Evolutionary conservation across 2,797 vertebrate genomes (phyloP), one percentile per base, ranked within the genome.

Genomic region (Tapirus indicus): DNA sequence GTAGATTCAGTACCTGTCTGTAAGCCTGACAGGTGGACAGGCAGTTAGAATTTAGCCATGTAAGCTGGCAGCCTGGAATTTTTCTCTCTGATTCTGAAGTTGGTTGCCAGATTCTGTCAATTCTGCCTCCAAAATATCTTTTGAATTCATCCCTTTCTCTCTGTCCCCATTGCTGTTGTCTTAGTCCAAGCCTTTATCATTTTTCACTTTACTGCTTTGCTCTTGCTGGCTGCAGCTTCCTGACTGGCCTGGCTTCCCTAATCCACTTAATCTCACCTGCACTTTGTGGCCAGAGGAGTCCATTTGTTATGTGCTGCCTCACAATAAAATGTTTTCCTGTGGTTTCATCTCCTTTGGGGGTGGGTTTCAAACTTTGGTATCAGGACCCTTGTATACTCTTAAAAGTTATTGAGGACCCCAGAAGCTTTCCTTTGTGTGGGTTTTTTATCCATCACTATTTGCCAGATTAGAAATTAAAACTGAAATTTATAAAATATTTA

Each of bases 401-500:
- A 27, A 41, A 60, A 44, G 25, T 88, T 44, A 56, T 6, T 56
- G 49, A 84, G 29, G 60, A 66, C 47, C 21, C 20, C 10, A 9
- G 60, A 38, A 75, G 21, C 17, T 66, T 75, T 88, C 71, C 38
- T 88, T 52, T 32, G 35, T 38, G 2, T 69, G 71, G 27, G 6
- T 72, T 84, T 86, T 56, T 83, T 56, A 20, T 88, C 41, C 68
- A 2, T 83, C 18, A 49, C 7, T 75, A 0, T 89, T 80, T 89
- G 49, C 47, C 27, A 64, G 23, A 32, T 90, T 44, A 94, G 69
- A 69, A 72, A 88, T 94, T 23, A 90, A 95, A 87, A 84, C 20
- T 29, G 49, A 78, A 7, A 75, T 69, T 90, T 78, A 66, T 3
- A 68, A 87, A 90, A 44, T 78, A 32, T 54, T 79, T 69, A 75